phyloP scores from a whole-genome alignment of 2,888 invertebrate species.

The Leptinotarsa juncta region DNA sequence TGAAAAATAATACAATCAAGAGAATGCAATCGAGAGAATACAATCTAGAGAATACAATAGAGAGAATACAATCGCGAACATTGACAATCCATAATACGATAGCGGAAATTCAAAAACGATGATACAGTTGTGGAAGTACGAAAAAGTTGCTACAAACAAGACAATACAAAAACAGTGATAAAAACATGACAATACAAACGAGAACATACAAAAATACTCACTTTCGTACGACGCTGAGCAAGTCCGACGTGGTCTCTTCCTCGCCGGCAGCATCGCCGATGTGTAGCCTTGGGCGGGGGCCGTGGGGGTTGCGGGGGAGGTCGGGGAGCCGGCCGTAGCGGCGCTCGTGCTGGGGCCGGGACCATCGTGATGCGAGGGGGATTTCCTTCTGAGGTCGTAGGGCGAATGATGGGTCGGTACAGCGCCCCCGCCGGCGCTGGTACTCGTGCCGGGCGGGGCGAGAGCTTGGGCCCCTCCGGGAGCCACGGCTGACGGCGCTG shows the following conservation, averaged over 20 bases:
- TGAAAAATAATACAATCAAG: too few species aligned
- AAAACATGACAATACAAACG: background rate
- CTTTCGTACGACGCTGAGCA: conserved; percentile 69
- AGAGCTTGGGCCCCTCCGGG: conserved; percentile 56
- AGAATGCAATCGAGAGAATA: too few species aligned
- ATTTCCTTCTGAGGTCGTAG: conserved; percentile 89
- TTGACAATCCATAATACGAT: background rate
- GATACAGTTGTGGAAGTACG: background rate
- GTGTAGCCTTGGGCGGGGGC: conserved; percentile 66
- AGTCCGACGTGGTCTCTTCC: conserved; percentile 84
- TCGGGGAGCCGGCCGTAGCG: conserved; percentile 65
- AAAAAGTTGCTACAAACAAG: background rate
- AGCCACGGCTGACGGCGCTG: conserved; percentile 64
- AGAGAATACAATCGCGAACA: too few species aligned
- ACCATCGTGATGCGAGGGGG: conserved; percentile 75
- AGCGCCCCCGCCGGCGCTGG: conserved; percentile 63
- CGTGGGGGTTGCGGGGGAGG: conserved; percentile 67
- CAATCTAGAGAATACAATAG: too few species aligned
- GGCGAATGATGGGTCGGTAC: conserved; percentile 81
- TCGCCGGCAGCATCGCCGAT: conserved; percentile 80
- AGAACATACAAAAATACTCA: conserved; percentile 46
- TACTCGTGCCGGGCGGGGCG: conserved; percentile 52
- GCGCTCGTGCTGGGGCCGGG: conserved; percentile 75
- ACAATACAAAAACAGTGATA: background rate
- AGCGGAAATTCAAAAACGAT: background rate